phyloP scores from a whole-genome alignment of 2,113 vertebrate genomes.

The Hippocampus abdominalis region DNA sequence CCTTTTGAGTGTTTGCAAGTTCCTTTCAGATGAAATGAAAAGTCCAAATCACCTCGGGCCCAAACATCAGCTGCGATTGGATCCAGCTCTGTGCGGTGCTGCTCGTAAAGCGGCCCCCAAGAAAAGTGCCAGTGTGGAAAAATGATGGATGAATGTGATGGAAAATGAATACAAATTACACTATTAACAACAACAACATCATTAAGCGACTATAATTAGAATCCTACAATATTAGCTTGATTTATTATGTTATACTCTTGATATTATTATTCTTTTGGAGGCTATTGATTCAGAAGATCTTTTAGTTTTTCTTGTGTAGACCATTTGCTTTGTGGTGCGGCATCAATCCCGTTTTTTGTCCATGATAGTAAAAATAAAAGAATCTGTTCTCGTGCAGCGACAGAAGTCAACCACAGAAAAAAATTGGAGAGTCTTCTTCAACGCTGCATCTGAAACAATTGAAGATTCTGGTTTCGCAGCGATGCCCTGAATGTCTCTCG shows the following conservation, averaged over 20 bases:
- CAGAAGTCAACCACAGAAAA: constrained; percentile 32
- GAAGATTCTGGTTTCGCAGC: constrained; percentile 49
- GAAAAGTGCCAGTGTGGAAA: too few species aligned
- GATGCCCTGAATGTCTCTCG: constrained; percentile 45
- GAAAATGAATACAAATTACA: too few species aligned
- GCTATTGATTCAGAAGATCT: neutral
- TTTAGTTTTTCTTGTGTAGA: too few species aligned
- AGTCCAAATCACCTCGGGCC: neutral
- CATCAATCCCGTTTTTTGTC: neutral
- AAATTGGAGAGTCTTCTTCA: constrained; percentile 25
- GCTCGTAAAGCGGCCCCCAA: too few species aligned
- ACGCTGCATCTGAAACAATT: constrained; percentile 50
- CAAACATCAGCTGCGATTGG: neutral
- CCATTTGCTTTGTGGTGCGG: neutral
- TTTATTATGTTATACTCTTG: too few species aligned
- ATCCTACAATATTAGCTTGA: too few species aligned
- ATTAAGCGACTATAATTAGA: too few species aligned
- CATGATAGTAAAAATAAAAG: constrained; percentile 14
- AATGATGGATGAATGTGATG: too few species aligned
- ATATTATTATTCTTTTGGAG: neutral
- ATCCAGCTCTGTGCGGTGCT: too few species aligned
- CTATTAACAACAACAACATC: too few species aligned
- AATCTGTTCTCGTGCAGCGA: constrained; percentile 21
- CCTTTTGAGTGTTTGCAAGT: neutral
- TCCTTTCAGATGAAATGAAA: neutral